phyloP scores from a whole-genome alignment of 2,797 vertebrate species.

The Otolemur crassicaudatus region DNA sequence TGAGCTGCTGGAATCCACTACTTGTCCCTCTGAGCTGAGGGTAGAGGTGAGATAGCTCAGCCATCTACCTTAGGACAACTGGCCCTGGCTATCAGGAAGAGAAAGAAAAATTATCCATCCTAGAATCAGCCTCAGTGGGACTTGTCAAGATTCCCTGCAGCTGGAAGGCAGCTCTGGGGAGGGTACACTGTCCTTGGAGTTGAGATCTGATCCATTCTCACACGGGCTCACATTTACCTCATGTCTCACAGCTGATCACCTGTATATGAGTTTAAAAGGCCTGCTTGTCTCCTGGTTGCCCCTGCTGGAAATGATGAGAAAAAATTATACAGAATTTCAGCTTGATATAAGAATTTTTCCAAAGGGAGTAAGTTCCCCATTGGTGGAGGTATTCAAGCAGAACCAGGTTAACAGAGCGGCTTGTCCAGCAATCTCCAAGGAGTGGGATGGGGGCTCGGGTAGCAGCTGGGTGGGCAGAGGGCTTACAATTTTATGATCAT shows the following conservation, averaged over 20 bases:
- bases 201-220: too few species aligned
- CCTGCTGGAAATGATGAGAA: not conserved
- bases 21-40: not conserved
- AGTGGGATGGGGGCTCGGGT: not conserved
- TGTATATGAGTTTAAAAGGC: not conserved
- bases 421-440: not conserved
- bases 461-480: not conserved
- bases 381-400: not conserved
- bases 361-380: not conserved
- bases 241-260: not conserved
- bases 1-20: too few species aligned
- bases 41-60: not conserved
- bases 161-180: not conserved
- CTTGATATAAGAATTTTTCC: not conserved
- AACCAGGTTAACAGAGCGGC: not conserved
- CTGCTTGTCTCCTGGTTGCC: not conserved
- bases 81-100: not conserved
- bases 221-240: not conserved
- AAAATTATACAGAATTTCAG: not conserved
- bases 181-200: accelerated
- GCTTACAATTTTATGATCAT: not conserved
- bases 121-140: not conserved
- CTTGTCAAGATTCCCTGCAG: not conserved
- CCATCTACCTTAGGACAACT: not conserved
- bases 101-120: not conserved